Percentiles rank a stretch among this genome's conserved stretches.
These are phyloP conservation scores for Drosophila crucigera DNA, from an alignment of 2,888 invertebrate species.

Conservation along the genomic window DNA sequence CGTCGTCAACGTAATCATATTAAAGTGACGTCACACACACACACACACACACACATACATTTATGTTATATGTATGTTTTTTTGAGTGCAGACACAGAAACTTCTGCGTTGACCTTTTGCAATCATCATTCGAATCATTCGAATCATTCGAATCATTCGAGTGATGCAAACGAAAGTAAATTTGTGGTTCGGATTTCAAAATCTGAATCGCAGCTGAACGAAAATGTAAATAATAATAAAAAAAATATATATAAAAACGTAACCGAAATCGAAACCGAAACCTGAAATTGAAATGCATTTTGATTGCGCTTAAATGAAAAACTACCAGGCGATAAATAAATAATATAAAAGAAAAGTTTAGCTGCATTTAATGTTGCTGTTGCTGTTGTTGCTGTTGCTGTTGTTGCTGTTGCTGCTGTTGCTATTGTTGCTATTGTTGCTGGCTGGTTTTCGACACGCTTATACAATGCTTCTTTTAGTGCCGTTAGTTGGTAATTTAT, in stretches of 20 bases:
- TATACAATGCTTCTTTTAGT: conserved; percentile 51
- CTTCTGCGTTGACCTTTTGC: conserved; percentile 47
- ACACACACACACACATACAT: background rate
- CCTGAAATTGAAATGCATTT: conserved; percentile 72
- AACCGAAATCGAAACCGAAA: conserved; percentile 40
- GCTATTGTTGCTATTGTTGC: conserved; percentile 14
- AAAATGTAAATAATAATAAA: background rate
- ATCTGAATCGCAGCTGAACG: conserved; percentile 14
- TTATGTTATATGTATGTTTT: background rate
- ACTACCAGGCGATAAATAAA: conserved; percentile 53
- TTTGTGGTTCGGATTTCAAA: conserved; percentile 39
- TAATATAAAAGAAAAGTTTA: conserved; percentile 48
- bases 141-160: background rate
- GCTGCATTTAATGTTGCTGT: conserved; percentile 17
- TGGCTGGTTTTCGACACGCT: conserved; percentile 68
- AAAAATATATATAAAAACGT: conserved; percentile 5
- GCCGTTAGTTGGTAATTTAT: conserved; percentile 25
- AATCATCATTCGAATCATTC: conserved; percentile 26
- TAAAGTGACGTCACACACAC: conserved; percentile 43
- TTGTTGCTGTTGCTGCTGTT: conserved; percentile 12
- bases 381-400: conserved; percentile 13
- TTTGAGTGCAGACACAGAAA: conserved; percentile 20
- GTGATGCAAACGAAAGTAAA: conserved; percentile 41
- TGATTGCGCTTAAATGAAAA: conserved; percentile 61
- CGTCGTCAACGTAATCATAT: conserved; percentile 23